Base-by-base conservation (phyloP, 1,140 invertebrate genomes). In the Agraylea sexmaculata region DNA sequence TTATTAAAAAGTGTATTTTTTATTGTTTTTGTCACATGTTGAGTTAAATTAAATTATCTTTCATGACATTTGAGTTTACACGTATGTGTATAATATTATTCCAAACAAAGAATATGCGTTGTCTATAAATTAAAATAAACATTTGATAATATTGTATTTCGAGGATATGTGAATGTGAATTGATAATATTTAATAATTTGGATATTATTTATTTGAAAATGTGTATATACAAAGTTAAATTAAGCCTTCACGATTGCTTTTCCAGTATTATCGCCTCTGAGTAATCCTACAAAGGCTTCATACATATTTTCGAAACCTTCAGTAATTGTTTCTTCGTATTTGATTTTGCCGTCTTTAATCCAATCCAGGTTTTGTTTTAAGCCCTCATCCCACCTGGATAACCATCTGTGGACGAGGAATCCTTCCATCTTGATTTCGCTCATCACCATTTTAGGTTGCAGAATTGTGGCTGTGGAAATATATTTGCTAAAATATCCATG, bases 271-370 rank as follows among this genome's bases (percentile, higher is more conserved):
- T 71, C 68, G 31, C 75, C 75, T 43, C 58, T 56, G 22, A 79
- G 57, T 20, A 78, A 61, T 20, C 68, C 71, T 20, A 73, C 64
- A 43, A 82, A 71, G 19, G 77, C 76, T 40, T 72, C 60, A 5
- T 75, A 73, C 70, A 78, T 75, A 46, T 78, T 78, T 45, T 79
- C 75, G 58, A 82, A 80, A 10, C 79, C 78, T 43, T 78, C 55
- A 4, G 69, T 73, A 1, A 75, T 46, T 35, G 76, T 76, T 55
- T 81, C 78, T 49, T 65, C 57, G 45, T 72, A 73, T 49, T 75
- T 72, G 3, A 83, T 37, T 64, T 76, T 77, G 12, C 75, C 77
- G 62, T 79, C 69, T 45, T 66, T 55, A 38, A 79, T 62, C 73
- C 75, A 78, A 48, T 71, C 53, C 12, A 67, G 41, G 56, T 78